These are phyloP conservation scores for Lordiphosa stackelbergi DNA, from an alignment of 1,140 invertebrate genomes.

Conservation along the genomic window DNA sequence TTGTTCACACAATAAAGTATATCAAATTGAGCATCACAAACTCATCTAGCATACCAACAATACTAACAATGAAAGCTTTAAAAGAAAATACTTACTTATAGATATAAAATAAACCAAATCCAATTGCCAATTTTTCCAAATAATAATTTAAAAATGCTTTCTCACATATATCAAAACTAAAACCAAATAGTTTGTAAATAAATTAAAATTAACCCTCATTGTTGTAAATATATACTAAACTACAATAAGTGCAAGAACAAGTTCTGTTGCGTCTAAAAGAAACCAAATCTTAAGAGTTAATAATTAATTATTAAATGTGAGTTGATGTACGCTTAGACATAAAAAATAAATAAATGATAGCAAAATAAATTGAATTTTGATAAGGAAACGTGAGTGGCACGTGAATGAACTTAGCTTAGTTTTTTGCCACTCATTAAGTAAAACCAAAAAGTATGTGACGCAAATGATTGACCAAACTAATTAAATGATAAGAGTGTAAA, in stretches of 20 bases:
- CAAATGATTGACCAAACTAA: slow-evolving; percentile 41
- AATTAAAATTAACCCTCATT: slow-evolving; percentile 41
- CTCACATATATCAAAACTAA: neutral
- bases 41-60: slow-evolving; percentile 1
- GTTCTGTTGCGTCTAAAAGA: slow-evolving; percentile 59
- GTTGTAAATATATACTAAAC: slow-evolving; percentile 37
- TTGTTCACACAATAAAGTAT: neutral
- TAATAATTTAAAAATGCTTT: slow-evolving; percentile 41
- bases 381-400: slow-evolving; percentile 55
- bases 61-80: slow-evolving; percentile 36
- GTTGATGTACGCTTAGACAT: slow-evolving; percentile 53
- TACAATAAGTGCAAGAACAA: slow-evolving; percentile 26
- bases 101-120: slow-evolving; percentile 7
- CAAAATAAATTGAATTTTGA: neutral
- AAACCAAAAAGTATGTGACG: slow-evolving; percentile 15
- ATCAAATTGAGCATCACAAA: neutral
- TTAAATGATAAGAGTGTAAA: slow-evolving; percentile 52
- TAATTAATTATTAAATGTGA: slow-evolving; percentile 59
- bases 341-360: slow-evolving; percentile 6
- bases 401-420: slow-evolving; percentile 23
- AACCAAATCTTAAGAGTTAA: slow-evolving; percentile 18
- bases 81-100: slow-evolving; percentile 23
- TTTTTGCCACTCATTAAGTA: neutral
- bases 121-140: slow-evolving; percentile 13
- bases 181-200: slow-evolving; percentile 38